Percentiles rank a stretch among this genome's conserved stretches.
Evolutionary conservation across 2,888 invertebrate genomes (phyloP).

Genomic region (Brachynemurus nebulosus): DNA sequence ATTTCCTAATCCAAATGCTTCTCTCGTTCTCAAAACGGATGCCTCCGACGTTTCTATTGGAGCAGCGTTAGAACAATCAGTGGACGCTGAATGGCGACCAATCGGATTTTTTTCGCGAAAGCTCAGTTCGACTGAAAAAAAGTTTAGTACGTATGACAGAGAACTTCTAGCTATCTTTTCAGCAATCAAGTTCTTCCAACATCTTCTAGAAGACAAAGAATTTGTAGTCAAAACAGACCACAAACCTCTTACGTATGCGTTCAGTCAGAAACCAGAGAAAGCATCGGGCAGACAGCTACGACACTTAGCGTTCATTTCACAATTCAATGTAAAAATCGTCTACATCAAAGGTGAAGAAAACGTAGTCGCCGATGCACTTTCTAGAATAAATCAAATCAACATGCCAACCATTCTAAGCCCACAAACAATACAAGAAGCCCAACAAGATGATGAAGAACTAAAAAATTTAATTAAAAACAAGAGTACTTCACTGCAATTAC

Average conservation of each 20-base stretch:
- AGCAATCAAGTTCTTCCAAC: background rate
- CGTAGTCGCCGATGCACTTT: background rate
- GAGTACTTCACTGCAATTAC: background rate
- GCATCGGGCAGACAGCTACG: background rate
- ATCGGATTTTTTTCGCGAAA: background rate
- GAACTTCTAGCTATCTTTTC: background rate
- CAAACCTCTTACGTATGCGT: background rate
- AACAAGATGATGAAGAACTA: slow-evolving; percentile 9
- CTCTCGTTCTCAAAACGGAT: background rate
- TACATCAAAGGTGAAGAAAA: background rate
- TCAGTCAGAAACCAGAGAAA: background rate
- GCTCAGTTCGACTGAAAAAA: background rate
- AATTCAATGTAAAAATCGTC: background rate
- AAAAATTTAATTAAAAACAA: too few relatives aligned
- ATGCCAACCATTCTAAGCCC: too few relatives aligned
- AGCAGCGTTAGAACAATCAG: background rate
- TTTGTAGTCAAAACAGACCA: background rate
- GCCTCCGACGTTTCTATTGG: background rate
- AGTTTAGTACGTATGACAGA: background rate
- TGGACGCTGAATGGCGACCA: background rate
- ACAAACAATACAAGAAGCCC: slow-evolving; percentile 6
- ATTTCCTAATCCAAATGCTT: background rate
- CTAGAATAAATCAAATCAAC: too few relatives aligned
- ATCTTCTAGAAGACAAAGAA: background rate
- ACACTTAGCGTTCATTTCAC: background rate